phyloP scores from a whole-genome alignment of 2,888 invertebrate species.

The Microctonus brassicae region DNA sequence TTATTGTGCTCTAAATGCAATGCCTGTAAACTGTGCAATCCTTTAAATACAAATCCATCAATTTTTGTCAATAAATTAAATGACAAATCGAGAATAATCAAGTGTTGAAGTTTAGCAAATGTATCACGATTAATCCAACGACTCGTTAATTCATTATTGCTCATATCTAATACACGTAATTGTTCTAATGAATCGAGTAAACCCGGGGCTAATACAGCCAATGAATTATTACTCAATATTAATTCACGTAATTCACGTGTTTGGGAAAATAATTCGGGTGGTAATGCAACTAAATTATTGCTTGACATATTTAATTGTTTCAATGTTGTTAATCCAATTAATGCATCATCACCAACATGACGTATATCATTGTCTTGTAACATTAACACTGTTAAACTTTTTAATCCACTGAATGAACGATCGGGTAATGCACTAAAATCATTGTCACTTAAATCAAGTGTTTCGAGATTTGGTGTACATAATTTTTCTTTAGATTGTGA shows the following conservation, averaged over 20 bases:
- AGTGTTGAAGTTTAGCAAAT: conserved; percentile 80
- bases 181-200: conserved; percentile 81
- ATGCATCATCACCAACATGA: conserved; percentile 80
- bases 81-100: conserved; percentile 82
- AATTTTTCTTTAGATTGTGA: conserved; percentile 71
- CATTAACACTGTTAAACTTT: conserved; percentile 78
- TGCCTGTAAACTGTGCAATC: conserved; percentile 81
- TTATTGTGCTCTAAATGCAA: conserved; percentile 81
- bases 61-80: conserved; percentile 81
- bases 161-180: conserved; percentile 80
- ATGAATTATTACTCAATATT: conserved; percentile 82
- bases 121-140: conserved; percentile 84
- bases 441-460: conserved; percentile 81
- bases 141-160: conserved; percentile 81
- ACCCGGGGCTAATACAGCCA: conserved; percentile 82
- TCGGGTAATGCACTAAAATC: conserved; percentile 80
- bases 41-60: conserved; percentile 80
- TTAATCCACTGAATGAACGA: conserved; percentile 79
- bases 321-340: conserved; percentile 79
- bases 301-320: conserved; percentile 83
- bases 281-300: conserved; percentile 82
- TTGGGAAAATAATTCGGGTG: conserved; percentile 82
- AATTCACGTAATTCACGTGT: conserved; percentile 81
- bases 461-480: conserved; percentile 79
- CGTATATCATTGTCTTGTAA: conserved; percentile 84